A percentile compares a stretch with the other conserved stretches of the same genome.
These are phyloP conservation scores for Pteronotus mesoamericanus DNA, from an alignment of 2,797 vertebrate genomes.

Conservation along the genomic window DNA sequence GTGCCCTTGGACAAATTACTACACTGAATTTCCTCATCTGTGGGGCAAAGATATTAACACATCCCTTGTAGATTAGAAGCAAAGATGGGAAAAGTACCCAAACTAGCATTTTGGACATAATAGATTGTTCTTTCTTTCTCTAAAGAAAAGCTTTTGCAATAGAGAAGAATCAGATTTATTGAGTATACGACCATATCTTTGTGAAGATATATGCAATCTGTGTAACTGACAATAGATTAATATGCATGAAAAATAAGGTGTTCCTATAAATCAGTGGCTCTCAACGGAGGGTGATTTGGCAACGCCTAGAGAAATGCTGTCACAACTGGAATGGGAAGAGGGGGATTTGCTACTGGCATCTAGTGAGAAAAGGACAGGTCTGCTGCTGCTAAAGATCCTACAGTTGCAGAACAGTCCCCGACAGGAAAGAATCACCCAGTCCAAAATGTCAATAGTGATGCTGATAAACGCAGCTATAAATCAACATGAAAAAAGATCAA, in stretches of 20 bases:
- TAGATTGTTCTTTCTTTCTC: background rate
- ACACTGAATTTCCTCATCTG: background rate
- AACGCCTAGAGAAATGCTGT: background rate
- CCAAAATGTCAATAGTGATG: background rate
- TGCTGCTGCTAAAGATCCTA: background rate
- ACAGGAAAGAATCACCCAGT: background rate
- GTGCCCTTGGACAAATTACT: background rate
- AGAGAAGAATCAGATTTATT: background rate
- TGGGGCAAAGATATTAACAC: background rate
- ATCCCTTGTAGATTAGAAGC: background rate
- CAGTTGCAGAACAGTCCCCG: background rate
- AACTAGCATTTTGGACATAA: background rate
- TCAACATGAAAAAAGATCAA: conserved; percentile 38
- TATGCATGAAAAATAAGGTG: background rate
- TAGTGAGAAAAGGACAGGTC: background rate
- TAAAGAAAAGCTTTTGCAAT: background rate
- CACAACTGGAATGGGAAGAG: background rate
- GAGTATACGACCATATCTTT: background rate
- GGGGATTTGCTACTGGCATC: background rate
- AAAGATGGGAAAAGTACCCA: background rate
- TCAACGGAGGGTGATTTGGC: background rate
- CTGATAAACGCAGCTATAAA: conserved; percentile 6
- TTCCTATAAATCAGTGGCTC: background rate
- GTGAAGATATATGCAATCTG: background rate
- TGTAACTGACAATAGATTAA: background rate